phyloP scores from a whole-genome alignment of 1,140 invertebrate genomes.

The Oreohelix idahoensis region DNA sequence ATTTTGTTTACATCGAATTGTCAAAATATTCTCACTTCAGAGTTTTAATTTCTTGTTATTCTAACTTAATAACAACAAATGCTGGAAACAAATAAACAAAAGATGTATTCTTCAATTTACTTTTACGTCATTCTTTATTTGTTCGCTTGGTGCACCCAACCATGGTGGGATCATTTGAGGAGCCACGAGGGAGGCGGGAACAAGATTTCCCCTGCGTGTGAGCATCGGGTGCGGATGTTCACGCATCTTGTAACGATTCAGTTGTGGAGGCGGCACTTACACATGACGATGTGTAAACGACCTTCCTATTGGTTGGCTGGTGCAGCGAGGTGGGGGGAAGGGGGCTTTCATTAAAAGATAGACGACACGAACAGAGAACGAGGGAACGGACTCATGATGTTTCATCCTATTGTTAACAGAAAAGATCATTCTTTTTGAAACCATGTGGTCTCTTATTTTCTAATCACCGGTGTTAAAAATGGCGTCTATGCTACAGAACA shows the following conservation, averaged over 20 bases:
- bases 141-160: background rate
- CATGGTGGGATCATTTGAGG: background rate
- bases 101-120: background rate
- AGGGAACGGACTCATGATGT: no score
- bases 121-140: background rate
- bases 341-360: background rate
- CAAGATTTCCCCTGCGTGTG: background rate
- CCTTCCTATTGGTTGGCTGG: background rate
- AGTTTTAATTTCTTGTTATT: no score
- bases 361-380: no score
- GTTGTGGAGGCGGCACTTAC: conserved; percentile 5
- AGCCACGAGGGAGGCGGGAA: background rate
- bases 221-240: background rate
- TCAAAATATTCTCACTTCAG: no score
- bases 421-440: no score
- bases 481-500: no score
- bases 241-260: background rate
- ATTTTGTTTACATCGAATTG: no score
- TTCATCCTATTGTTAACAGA: no score
- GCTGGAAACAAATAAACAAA: background rate
- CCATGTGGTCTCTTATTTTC: no score
- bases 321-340: background rate
- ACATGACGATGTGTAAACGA: background rate
- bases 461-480: no score
- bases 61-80: background rate